phyloP scores from a whole-genome alignment of 1,140 invertebrate species.

The Cyphomyrmex costatus region DNA sequence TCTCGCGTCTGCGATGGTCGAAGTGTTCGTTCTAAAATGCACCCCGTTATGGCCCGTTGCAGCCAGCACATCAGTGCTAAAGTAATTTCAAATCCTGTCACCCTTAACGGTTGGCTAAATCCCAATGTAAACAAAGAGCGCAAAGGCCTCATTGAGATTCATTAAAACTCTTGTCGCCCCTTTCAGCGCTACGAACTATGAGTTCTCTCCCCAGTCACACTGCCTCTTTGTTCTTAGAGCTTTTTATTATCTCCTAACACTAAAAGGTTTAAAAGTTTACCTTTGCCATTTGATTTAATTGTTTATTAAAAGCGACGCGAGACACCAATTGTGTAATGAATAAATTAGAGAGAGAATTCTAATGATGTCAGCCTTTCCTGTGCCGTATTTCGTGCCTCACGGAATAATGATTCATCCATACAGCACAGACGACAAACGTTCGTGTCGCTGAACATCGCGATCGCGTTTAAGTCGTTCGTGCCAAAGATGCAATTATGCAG shows the following conservation, averaged over 20 bases:
- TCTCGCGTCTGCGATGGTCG: conserved; percentile 60
- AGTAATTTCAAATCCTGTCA: conserved; percentile 78
- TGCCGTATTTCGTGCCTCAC: background rate
- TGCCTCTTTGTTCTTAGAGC: background rate
- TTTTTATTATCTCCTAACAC: background rate
- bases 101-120: conserved; percentile 75
- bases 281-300: background rate
- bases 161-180: conserved; percentile 67
- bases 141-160: conserved; percentile 77
- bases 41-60: conserved; percentile 75
- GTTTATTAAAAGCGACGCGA: background rate
- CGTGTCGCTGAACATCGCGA: conserved; percentile 13
- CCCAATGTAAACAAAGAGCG: conserved; percentile 78
- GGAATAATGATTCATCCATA: background rate
- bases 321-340: background rate
- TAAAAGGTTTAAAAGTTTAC: background rate
- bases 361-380: conserved; percentile 18
- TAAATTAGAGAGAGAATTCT: background rate
- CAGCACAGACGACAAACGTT: conserved; percentile 32
- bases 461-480: conserved; percentile 46
- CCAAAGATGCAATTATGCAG: conserved; percentile 52
- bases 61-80: conserved; percentile 65
- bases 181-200: conserved; percentile 1
- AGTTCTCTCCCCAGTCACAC: background rate
- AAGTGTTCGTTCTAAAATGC: conserved; percentile 78